phyloP scores from a whole-genome alignment of 64 coral and sea anemone species.

The Astreopora myriophthalma region DNA sequence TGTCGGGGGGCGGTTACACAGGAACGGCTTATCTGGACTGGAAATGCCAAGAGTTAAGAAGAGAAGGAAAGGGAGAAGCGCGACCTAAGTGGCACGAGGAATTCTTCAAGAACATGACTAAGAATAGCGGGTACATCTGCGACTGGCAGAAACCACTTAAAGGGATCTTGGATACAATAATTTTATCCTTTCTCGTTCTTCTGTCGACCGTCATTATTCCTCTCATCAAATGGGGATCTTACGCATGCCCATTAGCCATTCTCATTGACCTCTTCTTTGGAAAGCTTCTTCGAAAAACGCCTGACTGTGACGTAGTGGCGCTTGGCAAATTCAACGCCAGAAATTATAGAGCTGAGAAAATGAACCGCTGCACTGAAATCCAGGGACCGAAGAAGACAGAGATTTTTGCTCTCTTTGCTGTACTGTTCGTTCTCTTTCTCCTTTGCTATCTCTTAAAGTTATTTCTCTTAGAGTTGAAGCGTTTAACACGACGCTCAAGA shows the following conservation, averaged over 20 bases:
- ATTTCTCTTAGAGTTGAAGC: no score
- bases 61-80: background rate
- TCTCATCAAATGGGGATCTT: background rate
- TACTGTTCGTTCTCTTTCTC: no score
- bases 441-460: no score
- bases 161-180: slow-evolving; percentile 29
- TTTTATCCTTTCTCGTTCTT: background rate
- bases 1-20: slow-evolving; percentile 68
- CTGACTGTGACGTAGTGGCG: slow-evolving; percentile 13
- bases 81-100: slow-evolving; percentile 69
- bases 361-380: no score
- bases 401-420: no score
- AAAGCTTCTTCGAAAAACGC: background rate
- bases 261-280: slow-evolving; percentile 63
- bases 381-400: no score
- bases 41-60: slow-evolving; percentile 61
- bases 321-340: no score
- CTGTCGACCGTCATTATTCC: slow-evolving; percentile 42
- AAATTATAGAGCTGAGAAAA: no score
- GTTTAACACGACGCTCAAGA: no score
- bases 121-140: background rate
- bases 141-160: slow-evolving; percentile 41
- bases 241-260: slow-evolving; percentile 55
- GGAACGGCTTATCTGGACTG: slow-evolving; percentile 73
- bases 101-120: slow-evolving; percentile 68